Base-by-base conservation (phyloP, 2,888 invertebrate species). In the Dione vanillae region DNA sequence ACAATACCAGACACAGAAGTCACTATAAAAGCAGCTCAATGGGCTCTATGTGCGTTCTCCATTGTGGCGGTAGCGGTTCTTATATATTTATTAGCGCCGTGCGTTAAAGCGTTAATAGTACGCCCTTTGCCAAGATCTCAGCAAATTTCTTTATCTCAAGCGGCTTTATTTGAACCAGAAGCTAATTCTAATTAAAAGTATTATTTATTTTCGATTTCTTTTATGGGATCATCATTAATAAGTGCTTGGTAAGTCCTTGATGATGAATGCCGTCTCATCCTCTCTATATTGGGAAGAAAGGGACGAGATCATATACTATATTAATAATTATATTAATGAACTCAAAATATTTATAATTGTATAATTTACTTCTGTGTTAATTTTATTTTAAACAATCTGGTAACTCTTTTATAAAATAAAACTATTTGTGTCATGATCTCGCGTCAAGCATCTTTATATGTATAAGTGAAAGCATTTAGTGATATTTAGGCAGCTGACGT, bases 1-100 rank as follows among this genome's bases (percentile, higher is more conserved):
- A 80, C 85, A 0, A 76, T 80, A 5, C 80, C 83, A 1, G 84
- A 86, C 35, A 82, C 83, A 1, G 85, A 85, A 0, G 79, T 85
- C 11, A 89, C 91, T 0, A 90, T 91, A 64, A 85, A 83, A 72
- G 86, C 89, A 0, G 91, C 90, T 0, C 91, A 92, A 58, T 92
- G 92, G 92, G 82, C 87, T 0, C 75, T 92, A 0, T 89, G 87
- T 69, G 86, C 80, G 0, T 80, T 91, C 45, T 91, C 89, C 0
- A 82, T 91, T 0, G 80, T 92, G 41, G 91, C 92, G 0, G 84
- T 79, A 0, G 83, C 78, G 0, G 86, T 92, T 0, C 71, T 92
- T 14, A 65, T 89, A 35, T 92, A 92, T 77, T 77, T 91, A 64
- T 43, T 92, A 67, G 88, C 87, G 1, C 92, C 92, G 0, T 89